Evolutionary conservation across 2,888 invertebrate species (phyloP).

Genomic region (Lithophane semibrunnea): DNA sequence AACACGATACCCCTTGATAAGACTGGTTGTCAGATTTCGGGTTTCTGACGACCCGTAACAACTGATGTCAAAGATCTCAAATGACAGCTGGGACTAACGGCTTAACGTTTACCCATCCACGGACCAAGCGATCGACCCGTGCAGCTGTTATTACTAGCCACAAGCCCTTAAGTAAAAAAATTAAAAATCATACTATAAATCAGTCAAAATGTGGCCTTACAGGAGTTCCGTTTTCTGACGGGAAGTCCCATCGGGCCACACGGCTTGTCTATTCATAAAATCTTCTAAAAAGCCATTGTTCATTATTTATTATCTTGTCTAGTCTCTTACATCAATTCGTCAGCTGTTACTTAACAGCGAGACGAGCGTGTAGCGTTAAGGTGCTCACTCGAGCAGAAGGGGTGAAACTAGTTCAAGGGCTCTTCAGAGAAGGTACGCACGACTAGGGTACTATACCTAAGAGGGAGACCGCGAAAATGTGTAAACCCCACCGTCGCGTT

Average conservation of each 20-base stretch:
- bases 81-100: too few relatives aligned
- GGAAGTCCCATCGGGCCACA: too few relatives aligned
- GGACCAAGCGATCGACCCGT: too few relatives aligned
- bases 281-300: neutral
- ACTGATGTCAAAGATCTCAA: too few relatives aligned
- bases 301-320: neutral
- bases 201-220: neutral
- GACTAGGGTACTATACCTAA: neutral
- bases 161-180: neutral
- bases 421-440: conserved; percentile 33
- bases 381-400: conserved; percentile 41
- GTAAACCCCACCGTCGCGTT: conserved; percentile 10
- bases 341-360: conserved; percentile 24
- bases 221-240: neutral
- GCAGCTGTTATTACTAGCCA: too few relatives aligned
- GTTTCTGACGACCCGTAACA: too few relatives aligned
- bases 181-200: neutral
- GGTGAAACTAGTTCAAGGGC: conserved; percentile 64
- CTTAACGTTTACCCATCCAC: too few relatives aligned
- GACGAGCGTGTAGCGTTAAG: conserved; percentile 35
- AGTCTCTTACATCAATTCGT: conserved; percentile 17
- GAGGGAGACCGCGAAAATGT: conserved; percentile 16
- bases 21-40: too few relatives aligned
- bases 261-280: neutral
- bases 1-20: too few relatives aligned